Evolutionary conservation across 1,140 invertebrate species (phyloP).

Genomic region (Callitettix versicolor): DNA sequence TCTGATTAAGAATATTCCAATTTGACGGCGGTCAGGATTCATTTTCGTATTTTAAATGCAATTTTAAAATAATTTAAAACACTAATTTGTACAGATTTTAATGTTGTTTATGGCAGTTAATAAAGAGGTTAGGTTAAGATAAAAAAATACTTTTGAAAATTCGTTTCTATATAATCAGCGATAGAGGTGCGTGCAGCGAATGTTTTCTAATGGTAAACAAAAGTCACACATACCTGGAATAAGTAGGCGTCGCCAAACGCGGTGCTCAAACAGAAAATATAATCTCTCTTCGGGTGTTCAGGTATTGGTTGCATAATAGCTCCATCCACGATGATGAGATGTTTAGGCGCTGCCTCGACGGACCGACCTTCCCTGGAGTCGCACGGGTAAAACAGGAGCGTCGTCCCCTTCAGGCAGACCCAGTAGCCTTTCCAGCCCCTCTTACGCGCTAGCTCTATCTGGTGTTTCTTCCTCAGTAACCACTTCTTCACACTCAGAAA

Average conservation of each 20-base stretch:
- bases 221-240: conserved; percentile 84
- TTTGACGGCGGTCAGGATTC: too few relatives aligned
- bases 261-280: conserved; percentile 95
- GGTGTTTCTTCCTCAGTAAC: conserved; percentile 91
- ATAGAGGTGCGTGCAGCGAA: too few relatives aligned
- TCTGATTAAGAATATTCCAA: too few relatives aligned
- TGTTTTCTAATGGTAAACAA: too few relatives aligned
- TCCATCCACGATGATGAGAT: conserved; percentile 93
- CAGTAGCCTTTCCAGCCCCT: conserved; percentile 97
- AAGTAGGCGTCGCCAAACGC: conserved; percentile 96
- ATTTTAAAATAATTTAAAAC: too few relatives aligned
- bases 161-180: too few relatives aligned
- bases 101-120: too few relatives aligned
- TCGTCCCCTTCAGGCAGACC: conserved; percentile 95
- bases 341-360: conserved; percentile 85
- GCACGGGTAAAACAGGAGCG: conserved; percentile 91
- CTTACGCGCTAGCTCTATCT: conserved; percentile 89
- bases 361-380: conserved; percentile 83
- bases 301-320: conserved; percentile 97
- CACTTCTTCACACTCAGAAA: conserved; percentile 98
- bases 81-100: too few relatives aligned
- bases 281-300: conserved; percentile 93
- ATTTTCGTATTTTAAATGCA: too few relatives aligned
- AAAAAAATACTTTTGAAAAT: too few relatives aligned
- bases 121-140: too few relatives aligned